These are phyloP conservation scores for Pseudois nayaur DNA, from an alignment of 2,113 vertebrate genomes.

Conservation along the genomic window DNA sequence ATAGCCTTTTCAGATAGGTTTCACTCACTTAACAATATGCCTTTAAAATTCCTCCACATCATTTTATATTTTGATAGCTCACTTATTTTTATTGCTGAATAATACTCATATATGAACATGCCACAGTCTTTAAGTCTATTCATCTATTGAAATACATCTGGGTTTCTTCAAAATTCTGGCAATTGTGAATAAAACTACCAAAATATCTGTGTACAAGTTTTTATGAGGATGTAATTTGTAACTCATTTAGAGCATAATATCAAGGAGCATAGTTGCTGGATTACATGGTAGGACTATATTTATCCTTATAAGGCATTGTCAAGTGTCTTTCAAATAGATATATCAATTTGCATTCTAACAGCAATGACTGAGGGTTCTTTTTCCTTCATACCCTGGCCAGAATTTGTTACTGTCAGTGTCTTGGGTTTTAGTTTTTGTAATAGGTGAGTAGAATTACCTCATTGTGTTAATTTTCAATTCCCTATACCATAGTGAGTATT, in stretches of 20 bases:
- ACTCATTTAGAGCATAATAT: not conserved
- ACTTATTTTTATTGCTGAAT: not conserved
- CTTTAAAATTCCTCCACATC: too few species aligned
- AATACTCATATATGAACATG: not conserved
- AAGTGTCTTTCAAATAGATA: not conserved
- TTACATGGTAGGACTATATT: not conserved
- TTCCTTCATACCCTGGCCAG: not conserved
- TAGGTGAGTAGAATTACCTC: not conserved
- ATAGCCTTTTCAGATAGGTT: not conserved
- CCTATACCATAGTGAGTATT: not conserved
- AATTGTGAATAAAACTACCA: not conserved
- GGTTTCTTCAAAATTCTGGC: not conserved
- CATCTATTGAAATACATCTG: not conserved
- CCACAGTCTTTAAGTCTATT: not conserved
- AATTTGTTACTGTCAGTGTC: not conserved
- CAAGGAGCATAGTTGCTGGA: not conserved
- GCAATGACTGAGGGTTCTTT: not conserved
- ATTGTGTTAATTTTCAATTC: not conserved
- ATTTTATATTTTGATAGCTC: not conserved
- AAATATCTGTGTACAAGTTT: not conserved
- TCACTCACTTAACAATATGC: too few species aligned
- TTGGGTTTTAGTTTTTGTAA: not conserved
- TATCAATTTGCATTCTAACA: not conserved
- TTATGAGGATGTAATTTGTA: not conserved
- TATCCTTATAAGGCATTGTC: not conserved